phyloP scores from a whole-genome alignment of 2,888 invertebrate genomes.

The Flabesymbios commensalis region DNA sequence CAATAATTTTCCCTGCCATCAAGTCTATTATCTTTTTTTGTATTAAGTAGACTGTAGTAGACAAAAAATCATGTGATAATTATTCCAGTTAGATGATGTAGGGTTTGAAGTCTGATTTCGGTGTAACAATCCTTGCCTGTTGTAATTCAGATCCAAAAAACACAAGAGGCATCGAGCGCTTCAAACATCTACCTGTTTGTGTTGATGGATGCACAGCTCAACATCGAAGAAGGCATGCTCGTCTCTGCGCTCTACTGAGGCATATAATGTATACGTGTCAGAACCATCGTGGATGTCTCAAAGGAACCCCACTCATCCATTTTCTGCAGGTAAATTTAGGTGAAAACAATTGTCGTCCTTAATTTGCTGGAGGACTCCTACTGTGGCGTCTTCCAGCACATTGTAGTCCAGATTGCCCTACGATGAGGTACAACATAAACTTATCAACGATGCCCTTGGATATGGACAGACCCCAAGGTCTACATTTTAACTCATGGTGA shows the following conservation, averaged over 20 bases:
- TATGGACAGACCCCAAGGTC: slow-evolving; percentile 8
- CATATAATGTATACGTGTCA: too few relatives aligned
- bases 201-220: slow-evolving; percentile 27
- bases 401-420: slow-evolving; percentile 19
- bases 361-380: slow-evolving; percentile 13
- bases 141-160: slow-evolving; percentile 30
- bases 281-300: not conserved
- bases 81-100: too few relatives aligned
- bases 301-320: slow-evolving; percentile 6
- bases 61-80: too few relatives aligned
- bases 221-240: slow-evolving; percentile 30
- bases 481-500: slow-evolving; percentile 11
- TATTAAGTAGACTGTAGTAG: too few relatives aligned
- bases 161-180: slow-evolving; percentile 10
- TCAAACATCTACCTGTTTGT: slow-evolving; percentile 29
- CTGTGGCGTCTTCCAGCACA: slow-evolving; percentile 13
- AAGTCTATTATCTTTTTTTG: too few relatives aligned
- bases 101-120: too few relatives aligned
- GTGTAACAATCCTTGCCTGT: too few relatives aligned
- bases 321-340: slow-evolving; percentile 20
- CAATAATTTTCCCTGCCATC: too few relatives aligned
- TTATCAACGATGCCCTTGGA: slow-evolving; percentile 1
- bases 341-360: slow-evolving; percentile 18
- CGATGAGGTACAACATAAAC: slow-evolving; percentile 7
- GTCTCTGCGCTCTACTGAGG: slow-evolving; percentile 18